A percentile compares a stretch with the other conserved stretches of the same genome.
Conservation (phyloP, 1,140 invertebrate genomes). For the Nephotettix cincticeps region DNA sequence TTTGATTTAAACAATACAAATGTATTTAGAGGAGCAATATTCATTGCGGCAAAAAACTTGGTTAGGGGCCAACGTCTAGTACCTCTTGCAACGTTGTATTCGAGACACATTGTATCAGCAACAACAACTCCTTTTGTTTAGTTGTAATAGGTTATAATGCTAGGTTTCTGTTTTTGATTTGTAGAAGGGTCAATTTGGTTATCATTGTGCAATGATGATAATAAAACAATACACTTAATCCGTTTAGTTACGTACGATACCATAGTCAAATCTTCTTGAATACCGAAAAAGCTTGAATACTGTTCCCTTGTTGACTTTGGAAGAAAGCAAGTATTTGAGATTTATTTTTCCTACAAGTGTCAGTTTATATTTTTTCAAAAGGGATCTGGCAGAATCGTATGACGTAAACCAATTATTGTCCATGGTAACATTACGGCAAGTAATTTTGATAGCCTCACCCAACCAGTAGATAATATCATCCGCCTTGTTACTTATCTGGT, state of each 20-base stretch:
- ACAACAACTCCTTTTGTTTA: slow-evolving; percentile 46
- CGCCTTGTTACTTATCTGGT: slow-evolving; percentile 41
- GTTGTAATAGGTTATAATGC: slow-evolving; percentile 45
- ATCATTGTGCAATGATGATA: slow-evolving; percentile 30
- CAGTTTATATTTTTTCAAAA: slow-evolving; percentile 35
- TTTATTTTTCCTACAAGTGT: slow-evolving; percentile 42
- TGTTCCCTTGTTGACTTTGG: background rate
- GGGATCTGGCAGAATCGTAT: slow-evolving; percentile 28
- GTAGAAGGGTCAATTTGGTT: slow-evolving; percentile 31
- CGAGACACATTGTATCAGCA: slow-evolving; percentile 42
- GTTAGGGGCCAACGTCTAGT: background rate
- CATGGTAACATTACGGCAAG: slow-evolving; percentile 42
- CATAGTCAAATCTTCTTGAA: slow-evolving; percentile 31
- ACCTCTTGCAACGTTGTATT: background rate
- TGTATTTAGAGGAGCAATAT: slow-evolving; percentile 2
- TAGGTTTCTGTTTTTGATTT: slow-evolving; percentile 37
- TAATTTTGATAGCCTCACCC: slow-evolving; percentile 37
- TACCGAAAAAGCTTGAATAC: slow-evolving; percentile 25
- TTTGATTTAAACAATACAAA: slow-evolving; percentile 9
- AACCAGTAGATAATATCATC: slow-evolving; percentile 36
- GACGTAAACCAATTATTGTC: slow-evolving; percentile 46
- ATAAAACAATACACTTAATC: slow-evolving; percentile 33
- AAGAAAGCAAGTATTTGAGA: slow-evolving; percentile 31
- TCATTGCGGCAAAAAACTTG: background rate
- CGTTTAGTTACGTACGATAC: slow-evolving; percentile 36